Conservation (phyloP, 2,888 invertebrate genomes). For the Zygothrica quintamaculata region DNA sequence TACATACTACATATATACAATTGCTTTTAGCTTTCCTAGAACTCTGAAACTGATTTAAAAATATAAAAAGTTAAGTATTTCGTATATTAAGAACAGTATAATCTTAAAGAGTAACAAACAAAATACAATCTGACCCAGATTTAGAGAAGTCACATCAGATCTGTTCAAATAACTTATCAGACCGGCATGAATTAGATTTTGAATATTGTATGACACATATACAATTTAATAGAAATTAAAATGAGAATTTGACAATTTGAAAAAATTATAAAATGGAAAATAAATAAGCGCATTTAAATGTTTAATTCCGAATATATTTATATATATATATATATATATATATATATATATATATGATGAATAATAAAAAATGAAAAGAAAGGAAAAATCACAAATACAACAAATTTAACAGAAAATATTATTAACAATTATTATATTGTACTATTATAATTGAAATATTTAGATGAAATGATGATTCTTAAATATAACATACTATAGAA, state of each 20-base stretch:
- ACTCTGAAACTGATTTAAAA: constrained; percentile 38
- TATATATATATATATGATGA: too few species aligned
- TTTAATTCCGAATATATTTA: too few species aligned
- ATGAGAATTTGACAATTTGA: constrained; percentile 30
- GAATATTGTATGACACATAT: constrained; percentile 45
- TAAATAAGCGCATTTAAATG: constrained; percentile 45
- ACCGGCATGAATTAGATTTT: constrained; percentile 34
- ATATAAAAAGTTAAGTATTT: constrained; percentile 17
- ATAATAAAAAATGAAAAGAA: constrained; percentile 35
- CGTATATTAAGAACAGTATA: constrained; percentile 23
- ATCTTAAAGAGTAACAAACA: constrained; percentile 38
- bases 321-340: too few species aligned
- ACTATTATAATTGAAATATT: constrained; percentile 82
- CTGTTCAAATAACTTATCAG: constrained; percentile 39
- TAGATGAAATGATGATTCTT: constrained; percentile 83
- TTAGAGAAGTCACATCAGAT: constrained; percentile 34
- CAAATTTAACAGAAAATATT: constrained; percentile 73
- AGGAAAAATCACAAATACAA: constrained; percentile 40
- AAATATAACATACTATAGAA: constrained; percentile 82
- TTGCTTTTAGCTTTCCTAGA: constrained; percentile 79
- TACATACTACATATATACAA: constrained; percentile 52
- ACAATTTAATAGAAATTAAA: constrained; percentile 14
- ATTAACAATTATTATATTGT: constrained; percentile 80
- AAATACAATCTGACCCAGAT: constrained; percentile 48
- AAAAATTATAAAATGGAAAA: constrained; percentile 25